phyloP scores from a whole-genome alignment of 2,888 invertebrate genomes.

The Poecilobothrus nobilitatus region DNA sequence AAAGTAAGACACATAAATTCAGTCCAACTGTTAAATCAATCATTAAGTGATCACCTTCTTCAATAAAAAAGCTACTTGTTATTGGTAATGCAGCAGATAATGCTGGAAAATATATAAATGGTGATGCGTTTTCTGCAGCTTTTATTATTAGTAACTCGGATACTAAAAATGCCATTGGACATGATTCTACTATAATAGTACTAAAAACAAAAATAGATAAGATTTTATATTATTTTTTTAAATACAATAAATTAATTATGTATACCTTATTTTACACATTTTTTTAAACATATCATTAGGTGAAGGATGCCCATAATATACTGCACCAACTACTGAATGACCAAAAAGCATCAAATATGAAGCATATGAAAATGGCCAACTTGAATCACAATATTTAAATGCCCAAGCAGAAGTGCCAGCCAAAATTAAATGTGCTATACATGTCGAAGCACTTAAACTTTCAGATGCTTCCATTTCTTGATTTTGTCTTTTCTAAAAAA shows the following conservation, averaged over 20 bases:
- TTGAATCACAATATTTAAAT: constrained; percentile 13
- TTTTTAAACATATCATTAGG: neutral
- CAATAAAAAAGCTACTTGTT: neutral
- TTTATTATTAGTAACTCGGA: neutral
- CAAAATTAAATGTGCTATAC: constrained; percentile 20
- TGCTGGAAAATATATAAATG: neutral
- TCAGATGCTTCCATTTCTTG: neutral
- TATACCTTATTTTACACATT: constrained; percentile 6
- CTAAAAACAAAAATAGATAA: neutral
- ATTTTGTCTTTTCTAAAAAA: neutral
- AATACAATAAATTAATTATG: neutral
- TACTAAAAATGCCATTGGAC: neutral
- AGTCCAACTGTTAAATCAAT: constrained; percentile 11
- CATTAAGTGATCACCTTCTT: neutral
- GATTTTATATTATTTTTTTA: too few relatives aligned
- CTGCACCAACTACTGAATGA: constrained; percentile 20
- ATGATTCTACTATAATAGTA: neutral
- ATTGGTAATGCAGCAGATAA: constrained; percentile 10
- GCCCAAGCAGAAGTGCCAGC: constrained; percentile 22
- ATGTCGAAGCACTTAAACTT: constrained; percentile 17
- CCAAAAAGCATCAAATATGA: constrained; percentile 20
- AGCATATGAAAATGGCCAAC: constrained; percentile 16
- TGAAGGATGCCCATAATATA: constrained; percentile 17
- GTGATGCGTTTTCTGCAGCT: neutral
- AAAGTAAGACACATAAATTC: constrained; percentile 16